Evolutionary conservation across 2,797 vertebrate species (phyloP).

Genomic region (Molossus molossus): DNA sequence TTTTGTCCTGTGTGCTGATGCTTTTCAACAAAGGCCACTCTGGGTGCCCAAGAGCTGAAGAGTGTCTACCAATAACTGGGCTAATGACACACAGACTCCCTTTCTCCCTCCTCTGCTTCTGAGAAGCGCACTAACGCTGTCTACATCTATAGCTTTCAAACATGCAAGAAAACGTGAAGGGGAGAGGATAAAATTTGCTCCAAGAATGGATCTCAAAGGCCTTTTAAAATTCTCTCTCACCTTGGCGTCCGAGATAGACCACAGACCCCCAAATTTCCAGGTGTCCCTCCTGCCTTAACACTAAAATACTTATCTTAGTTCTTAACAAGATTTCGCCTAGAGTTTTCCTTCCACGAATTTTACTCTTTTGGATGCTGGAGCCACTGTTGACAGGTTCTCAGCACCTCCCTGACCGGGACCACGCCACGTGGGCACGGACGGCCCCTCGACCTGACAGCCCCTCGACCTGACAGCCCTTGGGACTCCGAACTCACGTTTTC

Average conservation of each 20-base stretch:
- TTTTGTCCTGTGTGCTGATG: neutral
- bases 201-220: neutral
- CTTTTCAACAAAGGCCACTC: neutral
- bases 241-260: neutral
- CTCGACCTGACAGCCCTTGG: rapidly evolving
- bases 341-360: neutral
- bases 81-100: neutral
- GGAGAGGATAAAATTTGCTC: neutral
- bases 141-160: neutral
- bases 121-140: neutral
- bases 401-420: neutral
- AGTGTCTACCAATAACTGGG: neutral
- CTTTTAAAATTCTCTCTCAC: neutral
- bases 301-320: neutral
- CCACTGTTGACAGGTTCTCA: neutral
- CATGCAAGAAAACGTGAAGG: neutral
- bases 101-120: slow-evolving; percentile 18
- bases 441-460: rapidly evolving
- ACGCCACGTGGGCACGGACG: neutral
- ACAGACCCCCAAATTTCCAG: neutral
- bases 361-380: neutral
- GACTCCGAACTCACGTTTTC: slow-evolving; percentile 94
- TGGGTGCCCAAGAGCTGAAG: neutral
- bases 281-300: neutral
- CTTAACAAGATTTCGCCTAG: neutral